Evolutionary conservation across 2,888 invertebrate species (phyloP).

Genomic region (Caenorhabditis angaria): DNA sequence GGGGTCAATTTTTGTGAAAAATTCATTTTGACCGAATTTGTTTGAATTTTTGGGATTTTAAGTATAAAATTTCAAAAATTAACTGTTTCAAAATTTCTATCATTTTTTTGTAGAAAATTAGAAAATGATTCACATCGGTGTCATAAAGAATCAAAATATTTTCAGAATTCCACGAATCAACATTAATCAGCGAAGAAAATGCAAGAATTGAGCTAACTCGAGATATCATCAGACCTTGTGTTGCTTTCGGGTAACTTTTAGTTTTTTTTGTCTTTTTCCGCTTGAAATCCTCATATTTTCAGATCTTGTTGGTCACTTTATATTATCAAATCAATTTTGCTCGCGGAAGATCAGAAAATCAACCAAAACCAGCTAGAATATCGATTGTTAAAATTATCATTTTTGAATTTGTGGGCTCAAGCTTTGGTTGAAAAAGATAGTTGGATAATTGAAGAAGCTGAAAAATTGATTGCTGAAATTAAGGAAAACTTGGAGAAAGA

Average conservation of each 20-base stretch:
- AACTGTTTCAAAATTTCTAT: too few relatives aligned
- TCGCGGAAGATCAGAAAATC: constrained; percentile 5
- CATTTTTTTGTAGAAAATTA: constrained; percentile 76
- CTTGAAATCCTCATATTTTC: background rate
- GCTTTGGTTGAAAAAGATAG: constrained; percentile 23
- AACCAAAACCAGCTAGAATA: background rate
- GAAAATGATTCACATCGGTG: constrained; percentile 92
- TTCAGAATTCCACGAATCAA: constrained; percentile 17
- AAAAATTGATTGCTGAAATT: constrained; percentile 7
- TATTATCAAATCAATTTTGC: constrained; percentile 11
- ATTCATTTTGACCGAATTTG: background rate
- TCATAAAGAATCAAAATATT: constrained; percentile 77
- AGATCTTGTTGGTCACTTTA: constrained; percentile 29
- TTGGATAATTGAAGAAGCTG: constrained; percentile 11
- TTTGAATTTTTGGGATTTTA: background rate
- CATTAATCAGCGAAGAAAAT: constrained; percentile 15
- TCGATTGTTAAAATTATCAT: constrained; percentile 7
- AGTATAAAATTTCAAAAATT: background rate
- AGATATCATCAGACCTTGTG: constrained; percentile 17
- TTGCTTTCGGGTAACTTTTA: constrained; percentile 13
- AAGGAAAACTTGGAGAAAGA: background rate
- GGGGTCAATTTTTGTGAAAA: background rate
- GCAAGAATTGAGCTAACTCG: constrained; percentile 18
- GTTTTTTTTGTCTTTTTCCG: background rate
- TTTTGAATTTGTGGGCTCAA: constrained; percentile 34